Conservation (phyloP, 2,888 invertebrate species). For the Galerucella pusilla region DNA sequence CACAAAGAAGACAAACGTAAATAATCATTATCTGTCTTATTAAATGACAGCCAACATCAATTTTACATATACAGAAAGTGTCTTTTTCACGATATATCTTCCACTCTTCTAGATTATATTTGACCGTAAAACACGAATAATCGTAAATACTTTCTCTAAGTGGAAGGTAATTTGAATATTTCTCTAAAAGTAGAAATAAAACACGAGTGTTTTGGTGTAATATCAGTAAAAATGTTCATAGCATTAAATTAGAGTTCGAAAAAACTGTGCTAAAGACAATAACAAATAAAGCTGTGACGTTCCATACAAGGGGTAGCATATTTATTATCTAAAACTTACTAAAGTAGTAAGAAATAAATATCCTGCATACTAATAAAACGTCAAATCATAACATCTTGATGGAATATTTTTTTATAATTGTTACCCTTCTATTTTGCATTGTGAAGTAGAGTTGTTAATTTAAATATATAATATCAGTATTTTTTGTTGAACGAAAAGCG, state of each 20-base stretch:
- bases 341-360: too few species aligned
- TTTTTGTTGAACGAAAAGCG: too few species aligned
- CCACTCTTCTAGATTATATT: constrained; percentile 21
- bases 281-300: background rate
- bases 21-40: constrained; percentile 19
- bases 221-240: background rate
- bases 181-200: constrained; percentile 1
- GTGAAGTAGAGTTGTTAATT: too few species aligned
- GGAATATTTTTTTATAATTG: too few species aligned
- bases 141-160: constrained; percentile 25
- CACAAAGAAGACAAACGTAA: constrained; percentile 1
- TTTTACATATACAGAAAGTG: constrained; percentile 16
- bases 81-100: constrained; percentile 13
- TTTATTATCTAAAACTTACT: too few species aligned
- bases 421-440: too few species aligned
- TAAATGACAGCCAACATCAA: constrained; percentile 18
- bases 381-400: too few species aligned
- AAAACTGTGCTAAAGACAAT: background rate
- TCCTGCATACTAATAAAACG: too few species aligned
- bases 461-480: too few species aligned
- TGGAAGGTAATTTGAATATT: constrained; percentile 20
- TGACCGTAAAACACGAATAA: constrained; percentile 15
- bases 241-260: background rate
- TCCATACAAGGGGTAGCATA: background rate
- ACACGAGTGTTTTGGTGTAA: constrained; percentile 1